Evolutionary conservation across 2,113 vertebrate species (phyloP), one percentile per base, ranked within the genome.

Genomic region (Vimba vimba): DNA sequence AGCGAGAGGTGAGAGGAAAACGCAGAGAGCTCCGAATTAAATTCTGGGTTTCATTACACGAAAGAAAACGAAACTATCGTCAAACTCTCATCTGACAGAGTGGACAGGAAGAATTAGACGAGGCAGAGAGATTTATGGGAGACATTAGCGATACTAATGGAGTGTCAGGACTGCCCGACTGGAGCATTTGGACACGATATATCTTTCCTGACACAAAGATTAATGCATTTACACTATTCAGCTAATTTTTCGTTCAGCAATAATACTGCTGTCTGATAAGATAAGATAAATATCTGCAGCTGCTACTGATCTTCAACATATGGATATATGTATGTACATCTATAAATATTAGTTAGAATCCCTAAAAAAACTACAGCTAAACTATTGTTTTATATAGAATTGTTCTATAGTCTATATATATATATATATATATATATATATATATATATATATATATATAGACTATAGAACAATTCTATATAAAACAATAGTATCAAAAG

Each of bases 141-240:
- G 30, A 83, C 81, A 83, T 83, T 83, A 83, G 81, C 17, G 66
- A 71, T 83, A 83, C 81, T 83, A 83, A 83, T 73, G 81, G 47
- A 83, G 66, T 73, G 66, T 71, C 81, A 71, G 81, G 68, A 39
- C 81, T 50, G 36, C 43, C 12, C n/a, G n/a, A 76, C n/a, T 79
- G 30, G 77, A 60, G 30, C 55, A 36, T 57, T 79, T 52, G 55
- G 55, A 39, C 57, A n/a, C 30, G 30, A 79, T 79, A 60, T 25
- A 79, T 60, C 33, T 79, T 13, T 59, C 57, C 52, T 79, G 68
- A 82, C 62, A 50, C 27, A 73, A 33, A 39, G 50, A 83, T 83
- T 73, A 43, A 69, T 52, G 68, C 62, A 82, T 52, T 55, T 69
- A 57, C 27, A 73, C 15, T 27, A 57, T 59, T 83, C 30, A 25